These are phyloP conservation scores for Cynopterus brachyotis DNA, from an alignment of 2,113 vertebrate genomes.

Conservation along the genomic window DNA sequence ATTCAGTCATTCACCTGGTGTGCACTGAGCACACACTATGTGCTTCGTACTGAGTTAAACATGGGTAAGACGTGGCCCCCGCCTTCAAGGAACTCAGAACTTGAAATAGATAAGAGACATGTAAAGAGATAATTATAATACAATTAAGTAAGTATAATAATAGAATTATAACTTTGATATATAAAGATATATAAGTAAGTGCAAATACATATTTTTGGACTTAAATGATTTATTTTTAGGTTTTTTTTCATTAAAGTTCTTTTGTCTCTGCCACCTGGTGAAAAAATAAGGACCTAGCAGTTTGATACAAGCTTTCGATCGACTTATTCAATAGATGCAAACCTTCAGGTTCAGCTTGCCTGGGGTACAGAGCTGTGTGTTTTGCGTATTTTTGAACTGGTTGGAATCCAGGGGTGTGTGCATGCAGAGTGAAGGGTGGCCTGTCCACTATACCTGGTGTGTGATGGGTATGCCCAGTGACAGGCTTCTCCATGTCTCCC, in stretches of 20 bases:
- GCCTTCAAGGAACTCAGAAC: not conserved
- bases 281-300: not conserved
- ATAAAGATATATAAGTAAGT: not conserved
- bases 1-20: not conserved
- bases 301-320: not conserved
- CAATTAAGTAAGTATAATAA: not conserved
- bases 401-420: not conserved
- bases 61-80: not conserved
- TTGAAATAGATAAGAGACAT: not conserved
- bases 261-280: not conserved
- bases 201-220: not conserved
- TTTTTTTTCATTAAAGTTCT: not conserved
- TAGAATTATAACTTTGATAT: not conserved
- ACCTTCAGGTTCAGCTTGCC: not conserved
- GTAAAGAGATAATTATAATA: not conserved
- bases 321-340: not conserved
- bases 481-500: constrained; percentile 32
- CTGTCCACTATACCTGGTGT: rapidly evolving
- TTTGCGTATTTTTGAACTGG: not conserved
- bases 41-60: not conserved
- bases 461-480: rapidly evolving
- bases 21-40: not conserved
- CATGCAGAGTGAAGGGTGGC: not conserved
- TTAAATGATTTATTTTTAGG: not conserved
- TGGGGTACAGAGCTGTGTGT: not conserved